Conservation (phyloP, 2,113 vertebrate genomes). For the Syngnathus floridae region DNA sequence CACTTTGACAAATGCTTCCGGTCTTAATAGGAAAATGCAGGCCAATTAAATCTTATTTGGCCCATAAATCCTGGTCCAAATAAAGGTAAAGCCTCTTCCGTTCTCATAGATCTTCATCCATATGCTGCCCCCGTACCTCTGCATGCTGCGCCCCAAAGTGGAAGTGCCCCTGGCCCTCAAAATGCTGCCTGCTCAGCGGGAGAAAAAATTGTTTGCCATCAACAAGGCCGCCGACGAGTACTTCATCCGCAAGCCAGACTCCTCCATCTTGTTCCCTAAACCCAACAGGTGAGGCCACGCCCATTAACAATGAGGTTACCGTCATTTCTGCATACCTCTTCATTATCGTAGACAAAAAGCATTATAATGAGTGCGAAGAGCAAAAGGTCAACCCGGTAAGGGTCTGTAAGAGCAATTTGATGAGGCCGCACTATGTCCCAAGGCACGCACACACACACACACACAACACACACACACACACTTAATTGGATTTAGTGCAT, state of each 20-base stretch:
- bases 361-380: conserved; percentile 1
- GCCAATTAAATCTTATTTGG: conserved; percentile 15
- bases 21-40: conserved; percentile 28
- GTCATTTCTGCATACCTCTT: not conserved
- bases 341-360: not conserved
- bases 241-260: conserved; percentile 83
- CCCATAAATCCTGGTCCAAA: conserved; percentile 23
- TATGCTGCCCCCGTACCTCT: conserved; percentile 76
- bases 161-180: conserved; percentile 68
- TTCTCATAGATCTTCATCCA: conserved; percentile 80
- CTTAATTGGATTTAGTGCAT: conserved; percentile 66
- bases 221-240: conserved; percentile 78
- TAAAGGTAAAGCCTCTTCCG: not conserved
- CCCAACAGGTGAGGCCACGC: conserved; percentile 67
- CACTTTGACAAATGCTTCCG: conserved; percentile 29
- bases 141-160: conserved; percentile 77
- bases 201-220: conserved; percentile 49
- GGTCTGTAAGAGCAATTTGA: conserved; percentile 50
- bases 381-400: not conserved
- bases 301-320: not conserved
- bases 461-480: conserved; percentile 35
- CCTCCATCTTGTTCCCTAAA: conserved; percentile 76
- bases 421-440: conserved; percentile 58
- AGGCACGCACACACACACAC: conserved; percentile 26
- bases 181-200: conserved; percentile 44